These are phyloP conservation scores for Triplophysa tibetana DNA, from an alignment of 2,113 vertebrate species.

Conservation along the genomic window DNA sequence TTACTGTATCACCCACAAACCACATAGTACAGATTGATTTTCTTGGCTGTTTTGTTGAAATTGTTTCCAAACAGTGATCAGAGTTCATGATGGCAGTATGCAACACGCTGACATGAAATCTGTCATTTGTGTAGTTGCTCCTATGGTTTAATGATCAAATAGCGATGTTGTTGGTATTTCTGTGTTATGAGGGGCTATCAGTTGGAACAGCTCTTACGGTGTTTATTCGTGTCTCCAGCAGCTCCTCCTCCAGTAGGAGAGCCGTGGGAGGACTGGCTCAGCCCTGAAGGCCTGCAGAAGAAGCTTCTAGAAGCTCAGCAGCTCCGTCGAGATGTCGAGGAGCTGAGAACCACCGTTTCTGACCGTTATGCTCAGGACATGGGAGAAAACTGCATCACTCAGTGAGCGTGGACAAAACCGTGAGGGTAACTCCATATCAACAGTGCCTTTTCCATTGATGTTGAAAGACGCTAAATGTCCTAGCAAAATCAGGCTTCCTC, in stretches of 20 bases:
- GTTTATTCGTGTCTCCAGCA: constrained; percentile 48
- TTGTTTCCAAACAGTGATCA: neutral
- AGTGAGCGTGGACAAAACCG: constrained; percentile 31
- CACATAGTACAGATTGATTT: no score
- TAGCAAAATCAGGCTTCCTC: neutral
- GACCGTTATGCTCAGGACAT: constrained; percentile 97
- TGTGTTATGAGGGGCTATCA: neutral
- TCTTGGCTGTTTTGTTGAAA: neutral
- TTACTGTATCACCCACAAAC: no score
- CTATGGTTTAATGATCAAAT: neutral
- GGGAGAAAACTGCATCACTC: constrained; percentile 96
- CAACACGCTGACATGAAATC: neutral
- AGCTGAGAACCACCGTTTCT: constrained; percentile 88
- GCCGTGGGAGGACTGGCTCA: constrained; percentile 79
- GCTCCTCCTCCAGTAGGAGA: constrained; percentile 70
- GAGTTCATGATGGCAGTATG: neutral
- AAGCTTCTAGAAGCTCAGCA: constrained; percentile 86
- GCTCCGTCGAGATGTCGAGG: constrained; percentile 88
- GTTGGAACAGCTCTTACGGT: neutral
- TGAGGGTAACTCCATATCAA: constrained; percentile 13
- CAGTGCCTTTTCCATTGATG: neutral
- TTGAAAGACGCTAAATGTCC: neutral
- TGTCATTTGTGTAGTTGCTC: neutral
- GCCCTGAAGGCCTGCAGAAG: constrained; percentile 81
- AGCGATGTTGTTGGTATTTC: neutral